Evolutionary conservation across 1,140 invertebrate species (phyloP).

Genomic region (Cydia pomonella): DNA sequence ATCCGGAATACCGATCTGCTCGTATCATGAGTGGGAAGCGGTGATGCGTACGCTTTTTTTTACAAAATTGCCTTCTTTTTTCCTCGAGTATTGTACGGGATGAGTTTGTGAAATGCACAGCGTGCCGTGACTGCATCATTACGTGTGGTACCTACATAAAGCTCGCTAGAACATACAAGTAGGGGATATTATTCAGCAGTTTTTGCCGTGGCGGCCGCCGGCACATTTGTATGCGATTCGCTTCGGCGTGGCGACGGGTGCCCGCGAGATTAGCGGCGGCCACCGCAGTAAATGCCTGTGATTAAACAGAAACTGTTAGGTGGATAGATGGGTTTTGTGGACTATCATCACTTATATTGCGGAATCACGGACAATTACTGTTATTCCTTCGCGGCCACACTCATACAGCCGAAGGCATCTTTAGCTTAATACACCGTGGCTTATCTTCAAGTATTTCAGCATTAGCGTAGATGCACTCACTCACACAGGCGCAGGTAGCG

Average conservation of each 20-base stretch:
- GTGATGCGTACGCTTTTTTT: slow-evolving; percentile 15
- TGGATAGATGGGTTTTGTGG: slow-evolving; percentile 42
- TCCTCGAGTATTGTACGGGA: slow-evolving; percentile 43
- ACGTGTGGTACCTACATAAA: slow-evolving; percentile 52
- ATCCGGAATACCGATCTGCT: slow-evolving; percentile 42
- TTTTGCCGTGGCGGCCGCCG: slow-evolving; percentile 58
- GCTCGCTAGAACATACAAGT: slow-evolving; percentile 50
- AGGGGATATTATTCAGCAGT: slow-evolving; percentile 70
- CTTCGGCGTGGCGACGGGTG: slow-evolving; percentile 56
- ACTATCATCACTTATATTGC: slow-evolving; percentile 11
- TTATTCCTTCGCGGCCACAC: slow-evolving; percentile 8
- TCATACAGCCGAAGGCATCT: neutral
- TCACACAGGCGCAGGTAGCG: slow-evolving; percentile 46
- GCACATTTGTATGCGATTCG: slow-evolving; percentile 74
- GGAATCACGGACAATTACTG: neutral
- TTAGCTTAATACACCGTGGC: slow-evolving; percentile 14
- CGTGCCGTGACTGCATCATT: slow-evolving; percentile 61
- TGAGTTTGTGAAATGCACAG: slow-evolving; percentile 53
- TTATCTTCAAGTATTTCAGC: slow-evolving; percentile 42
- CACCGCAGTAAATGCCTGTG: slow-evolving; percentile 53
- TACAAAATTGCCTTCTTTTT: slow-evolving; percentile 30
- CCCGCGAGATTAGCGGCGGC: slow-evolving; percentile 66
- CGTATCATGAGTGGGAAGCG: slow-evolving; percentile 31
- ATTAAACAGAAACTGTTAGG: slow-evolving; percentile 67
- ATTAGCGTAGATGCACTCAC: slow-evolving; percentile 50